A percentile compares a stretch with the other conserved stretches of the same genome.
phyloP scores from a whole-genome alignment of 2,888 invertebrate genomes.

The Tridacna gigas region DNA sequence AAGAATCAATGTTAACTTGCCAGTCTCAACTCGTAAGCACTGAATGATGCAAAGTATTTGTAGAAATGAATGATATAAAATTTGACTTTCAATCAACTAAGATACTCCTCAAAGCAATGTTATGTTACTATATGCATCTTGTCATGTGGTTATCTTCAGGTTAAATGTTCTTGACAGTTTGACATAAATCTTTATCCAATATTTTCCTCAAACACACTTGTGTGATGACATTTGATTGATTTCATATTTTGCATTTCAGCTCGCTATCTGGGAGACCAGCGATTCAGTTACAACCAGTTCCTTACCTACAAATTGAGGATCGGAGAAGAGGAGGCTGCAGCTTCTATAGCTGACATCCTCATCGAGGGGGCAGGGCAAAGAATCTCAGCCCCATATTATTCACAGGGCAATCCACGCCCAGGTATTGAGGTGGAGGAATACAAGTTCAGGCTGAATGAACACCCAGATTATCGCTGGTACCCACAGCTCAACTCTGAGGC shows the following conservation, averaged over 20 bases:
- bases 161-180: too few relatives aligned
- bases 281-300: constrained; percentile 96
- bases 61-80: too few relatives aligned
- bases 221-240: not conserved
- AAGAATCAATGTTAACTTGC: too few relatives aligned
- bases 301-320: constrained; percentile 95
- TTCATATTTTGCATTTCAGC: constrained; percentile 84
- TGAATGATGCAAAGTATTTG: too few relatives aligned
- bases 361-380: constrained; percentile 93
- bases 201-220: not conserved
- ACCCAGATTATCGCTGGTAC: constrained; percentile 96
- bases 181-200: not conserved
- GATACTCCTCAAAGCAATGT: too few relatives aligned
- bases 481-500: constrained; percentile 94
- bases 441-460: constrained; percentile 95
- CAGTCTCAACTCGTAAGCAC: too few relatives aligned
- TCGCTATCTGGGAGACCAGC: constrained; percentile 88
- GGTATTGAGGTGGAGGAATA: constrained; percentile 86
- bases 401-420: constrained; percentile 94
- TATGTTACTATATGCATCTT: too few relatives aligned
- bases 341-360: constrained; percentile 94
- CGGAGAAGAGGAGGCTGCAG: constrained; percentile 91
- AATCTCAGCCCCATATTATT: constrained; percentile 95
- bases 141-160: too few relatives aligned
- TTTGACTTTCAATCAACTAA: too few relatives aligned